These are phyloP conservation scores for Hippocampus abdominalis DNA, from an alignment of 2,113 vertebrate species.

Conservation along the genomic window DNA sequence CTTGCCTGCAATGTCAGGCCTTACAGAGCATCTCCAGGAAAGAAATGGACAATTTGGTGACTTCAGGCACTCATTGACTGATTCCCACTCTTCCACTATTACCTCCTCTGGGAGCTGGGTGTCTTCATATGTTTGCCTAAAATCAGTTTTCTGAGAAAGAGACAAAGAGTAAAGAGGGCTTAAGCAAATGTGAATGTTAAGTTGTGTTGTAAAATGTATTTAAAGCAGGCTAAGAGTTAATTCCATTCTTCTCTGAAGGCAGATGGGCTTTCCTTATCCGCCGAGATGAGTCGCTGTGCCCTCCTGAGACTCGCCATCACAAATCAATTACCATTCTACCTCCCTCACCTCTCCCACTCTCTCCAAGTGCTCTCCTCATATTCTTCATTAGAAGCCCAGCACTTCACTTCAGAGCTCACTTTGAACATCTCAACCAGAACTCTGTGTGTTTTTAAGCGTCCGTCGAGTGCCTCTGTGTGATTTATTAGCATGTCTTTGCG, in stretches of 20 bases:
- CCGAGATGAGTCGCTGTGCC: conserved; percentile 60
- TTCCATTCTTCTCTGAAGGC: conserved; percentile 64
- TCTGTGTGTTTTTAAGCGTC: conserved; percentile 50
- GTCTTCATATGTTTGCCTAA: not conserved
- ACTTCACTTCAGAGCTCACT: conserved; percentile 62
- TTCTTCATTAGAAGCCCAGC: conserved; percentile 69
- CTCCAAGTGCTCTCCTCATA: conserved; percentile 65
- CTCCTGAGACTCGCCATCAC: conserved; percentile 72
- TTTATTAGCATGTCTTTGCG: conserved; percentile 46
- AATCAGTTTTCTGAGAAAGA: conserved; percentile 15
- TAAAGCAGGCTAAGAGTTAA: conserved; percentile 64
- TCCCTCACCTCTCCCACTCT: conserved; percentile 62
- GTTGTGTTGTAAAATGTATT: conserved; percentile 65
- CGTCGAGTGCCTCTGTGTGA: conserved; percentile 43
- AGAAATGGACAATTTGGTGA: not conserved
- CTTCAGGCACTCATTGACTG: not conserved
- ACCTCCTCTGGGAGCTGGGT: not conserved
- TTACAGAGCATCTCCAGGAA: conserved; percentile 1
- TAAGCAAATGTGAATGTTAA: conserved; percentile 62
- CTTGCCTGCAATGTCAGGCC: not conserved
- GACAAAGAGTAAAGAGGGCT: conserved; percentile 32
- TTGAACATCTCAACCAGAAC: conserved; percentile 49
- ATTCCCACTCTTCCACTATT: not conserved
- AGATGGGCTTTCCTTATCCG: conserved; percentile 57
- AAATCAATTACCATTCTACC: conserved; percentile 75